Conservation (phyloP, 2,888 invertebrate species). For the Hedya salicella region DNA sequence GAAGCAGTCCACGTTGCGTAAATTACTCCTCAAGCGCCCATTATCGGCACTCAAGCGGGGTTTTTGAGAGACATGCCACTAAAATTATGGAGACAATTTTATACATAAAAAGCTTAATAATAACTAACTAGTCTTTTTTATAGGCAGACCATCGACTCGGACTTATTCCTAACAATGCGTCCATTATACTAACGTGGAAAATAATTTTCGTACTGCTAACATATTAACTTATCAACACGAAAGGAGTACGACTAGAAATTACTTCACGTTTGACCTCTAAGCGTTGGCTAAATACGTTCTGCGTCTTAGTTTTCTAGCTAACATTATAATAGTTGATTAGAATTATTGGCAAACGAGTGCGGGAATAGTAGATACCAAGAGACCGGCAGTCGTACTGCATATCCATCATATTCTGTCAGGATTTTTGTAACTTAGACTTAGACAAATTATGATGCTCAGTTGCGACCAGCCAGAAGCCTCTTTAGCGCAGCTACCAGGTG, state of each 20-base stretch:
- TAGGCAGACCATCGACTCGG: constrained; percentile 75
- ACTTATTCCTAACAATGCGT: constrained; percentile 60
- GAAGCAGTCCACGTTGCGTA: constrained; percentile 13
- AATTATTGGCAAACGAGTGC: constrained; percentile 51
- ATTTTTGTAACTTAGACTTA: neutral
- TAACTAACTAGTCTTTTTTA: constrained; percentile 80
- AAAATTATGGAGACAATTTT: constrained; percentile 69
- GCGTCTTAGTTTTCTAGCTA: constrained; percentile 47
- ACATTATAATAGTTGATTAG: constrained; percentile 46
- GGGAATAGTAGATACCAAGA: constrained; percentile 14
- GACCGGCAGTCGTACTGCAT: constrained; percentile 12
- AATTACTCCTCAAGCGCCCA: constrained; percentile 1
- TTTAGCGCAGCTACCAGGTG: constrained; percentile 43
- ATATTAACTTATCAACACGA: constrained; percentile 79
- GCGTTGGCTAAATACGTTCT: constrained; percentile 41
- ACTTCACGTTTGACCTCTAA: constrained; percentile 56
- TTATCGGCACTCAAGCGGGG: constrained; percentile 25
- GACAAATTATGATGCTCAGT: constrained; percentile 2
- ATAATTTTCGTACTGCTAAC: constrained; percentile 83
- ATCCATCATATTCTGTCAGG: neutral
- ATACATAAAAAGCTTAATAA: constrained; percentile 74
- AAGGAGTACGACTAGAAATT: constrained; percentile 82
- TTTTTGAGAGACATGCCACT: constrained; percentile 72
- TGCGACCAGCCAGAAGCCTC: constrained; percentile 2
- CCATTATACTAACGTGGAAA: constrained; percentile 59